These are phyloP conservation scores for Probosciger aterrimus DNA, from an alignment of 2,113 vertebrate species.

Conservation along the genomic window DNA sequence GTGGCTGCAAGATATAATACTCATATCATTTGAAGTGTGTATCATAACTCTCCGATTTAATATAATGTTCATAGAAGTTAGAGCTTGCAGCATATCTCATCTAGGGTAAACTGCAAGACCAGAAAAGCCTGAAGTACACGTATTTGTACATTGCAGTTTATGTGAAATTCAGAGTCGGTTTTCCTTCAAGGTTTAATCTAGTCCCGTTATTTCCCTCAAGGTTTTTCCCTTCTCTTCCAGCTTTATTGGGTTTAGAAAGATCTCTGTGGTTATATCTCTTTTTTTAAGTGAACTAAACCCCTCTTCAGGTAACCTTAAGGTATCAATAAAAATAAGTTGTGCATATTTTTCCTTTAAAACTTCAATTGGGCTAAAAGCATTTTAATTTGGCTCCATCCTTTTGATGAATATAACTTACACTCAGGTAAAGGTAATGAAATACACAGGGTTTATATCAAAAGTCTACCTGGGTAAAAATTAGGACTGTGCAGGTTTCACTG, in stretches of 20 bases:
- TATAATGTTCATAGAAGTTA: background rate
- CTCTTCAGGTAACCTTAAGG: background rate
- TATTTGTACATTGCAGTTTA: background rate
- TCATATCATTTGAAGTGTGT: background rate
- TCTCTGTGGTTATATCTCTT: background rate
- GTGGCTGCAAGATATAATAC: background rate
- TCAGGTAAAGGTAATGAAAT: background rate
- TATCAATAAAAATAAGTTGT: background rate
- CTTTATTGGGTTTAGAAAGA: constrained; percentile 14
- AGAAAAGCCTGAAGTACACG: background rate
- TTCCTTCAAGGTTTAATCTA: constrained; percentile 21
- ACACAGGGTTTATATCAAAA: background rate
- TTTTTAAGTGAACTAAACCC: background rate
- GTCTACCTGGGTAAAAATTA: background rate
- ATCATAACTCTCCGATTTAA: background rate
- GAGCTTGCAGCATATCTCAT: background rate
- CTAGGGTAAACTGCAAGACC: background rate
- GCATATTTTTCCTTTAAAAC: background rate
- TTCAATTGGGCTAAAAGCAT: background rate
- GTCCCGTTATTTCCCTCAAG: constrained; percentile 27
- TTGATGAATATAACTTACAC: background rate
- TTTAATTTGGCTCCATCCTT: background rate
- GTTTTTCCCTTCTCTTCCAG: background rate
- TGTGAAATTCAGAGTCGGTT: background rate
- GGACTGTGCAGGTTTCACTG: background rate